phyloP scores from a whole-genome alignment of 2,888 invertebrate genomes.

The Himalopsyche kuldschensis region DNA sequence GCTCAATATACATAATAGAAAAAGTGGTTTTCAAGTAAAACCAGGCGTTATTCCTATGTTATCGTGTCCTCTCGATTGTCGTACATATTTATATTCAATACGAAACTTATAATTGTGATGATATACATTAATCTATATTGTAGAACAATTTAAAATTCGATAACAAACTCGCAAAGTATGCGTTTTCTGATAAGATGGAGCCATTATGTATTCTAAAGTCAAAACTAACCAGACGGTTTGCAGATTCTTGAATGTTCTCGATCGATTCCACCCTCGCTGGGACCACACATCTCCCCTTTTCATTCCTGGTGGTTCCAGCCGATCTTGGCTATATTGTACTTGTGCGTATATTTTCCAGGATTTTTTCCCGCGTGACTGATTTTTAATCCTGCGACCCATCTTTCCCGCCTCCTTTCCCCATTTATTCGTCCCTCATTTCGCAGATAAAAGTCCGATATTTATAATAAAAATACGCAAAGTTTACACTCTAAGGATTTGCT shows the following conservation, averaged over 20 bases:
- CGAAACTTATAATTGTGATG: too few relatives aligned
- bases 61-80: too few relatives aligned
- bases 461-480: not conserved
- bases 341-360: slow-evolving; percentile 28
- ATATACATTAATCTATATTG: too few relatives aligned
- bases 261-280: not conserved
- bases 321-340: slow-evolving; percentile 9
- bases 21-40: too few relatives aligned
- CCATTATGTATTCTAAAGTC: not conserved
- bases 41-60: too few relatives aligned
- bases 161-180: not conserved
- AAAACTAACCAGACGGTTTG: not conserved
- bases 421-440: not conserved
- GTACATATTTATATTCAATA: too few relatives aligned
- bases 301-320: slow-evolving; percentile 13
- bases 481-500: not conserved
- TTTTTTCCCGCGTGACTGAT: slow-evolving; percentile 37
- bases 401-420: slow-evolving; percentile 19
- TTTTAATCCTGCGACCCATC: slow-evolving; percentile 39
- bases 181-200: not conserved
- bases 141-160: too few relatives aligned
- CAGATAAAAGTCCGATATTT: not conserved
- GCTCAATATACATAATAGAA: too few relatives aligned
- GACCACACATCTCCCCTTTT: slow-evolving; percentile 23
- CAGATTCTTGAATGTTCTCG: not conserved